Base-by-base conservation (phyloP, 2,888 invertebrate genomes). In the Tortricodes alternella region DNA sequence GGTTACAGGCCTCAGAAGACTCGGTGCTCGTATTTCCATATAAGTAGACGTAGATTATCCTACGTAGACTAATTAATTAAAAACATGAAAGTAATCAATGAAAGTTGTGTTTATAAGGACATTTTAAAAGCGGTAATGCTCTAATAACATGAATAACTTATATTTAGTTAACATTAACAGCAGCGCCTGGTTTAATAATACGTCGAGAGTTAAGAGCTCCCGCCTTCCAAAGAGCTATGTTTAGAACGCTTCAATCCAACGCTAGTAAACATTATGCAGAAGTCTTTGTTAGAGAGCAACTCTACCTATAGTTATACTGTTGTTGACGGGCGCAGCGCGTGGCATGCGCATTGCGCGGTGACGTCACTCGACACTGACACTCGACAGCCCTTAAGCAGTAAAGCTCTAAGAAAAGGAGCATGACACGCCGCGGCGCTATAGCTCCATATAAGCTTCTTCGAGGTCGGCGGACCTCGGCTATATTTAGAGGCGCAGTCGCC, bases 381-480 rank as follows among this genome's bases (percentile, higher is more conserved):
- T 9, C n/a, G 8, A 9, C 29, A 3, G 3, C 29, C n/a, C n/a
- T n/a, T 2, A 4, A 11, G 11, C 32, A 9, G 29, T 11, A 13
- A 8, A 8, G 9, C 39, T 3, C 8, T 9, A 8, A 8, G 5
- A 5, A 4, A 15, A 3, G 15, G 9, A 15, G 41, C 21, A 8
- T 24, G 41, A 16, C 41, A 9, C 41, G 15, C 13, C 23, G 13
- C 38, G 21, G 18, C 19, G 6, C 19, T n/a, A 6, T 13, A 27
- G 7, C 19, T 11, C 21, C 39, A 5, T 11, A 8, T 13, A 21
- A 6, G 39, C 39, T 1, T 13, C 39, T 38, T 13, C 21, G 7
- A 13, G 41, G 21, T 21, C 18, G 18, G 35, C 34, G 24, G 15
- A 53, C 58, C 57, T 58, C 58, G 43, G 65, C 49, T n/a, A 61